Base-by-base conservation (phyloP, 2,888 invertebrate genomes). In the Oxytorus armatus region DNA sequence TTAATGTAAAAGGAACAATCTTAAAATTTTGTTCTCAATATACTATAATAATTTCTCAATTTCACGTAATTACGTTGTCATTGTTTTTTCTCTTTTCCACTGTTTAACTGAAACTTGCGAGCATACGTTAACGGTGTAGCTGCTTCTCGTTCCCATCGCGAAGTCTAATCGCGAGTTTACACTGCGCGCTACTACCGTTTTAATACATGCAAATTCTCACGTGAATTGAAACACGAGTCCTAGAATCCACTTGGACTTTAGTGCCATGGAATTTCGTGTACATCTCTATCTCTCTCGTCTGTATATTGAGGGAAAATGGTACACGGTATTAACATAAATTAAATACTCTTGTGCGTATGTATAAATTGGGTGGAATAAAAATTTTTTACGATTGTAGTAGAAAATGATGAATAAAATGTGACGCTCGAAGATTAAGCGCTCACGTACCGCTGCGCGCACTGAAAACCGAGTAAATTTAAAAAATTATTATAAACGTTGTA, bases 161-260 rank as follows among this genome's bases (percentile, higher is more conserved):
- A 23, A 63, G 47, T 70, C 55, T 72, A 66, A 72, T 77, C 49
- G 42, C 29, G 47, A 55, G 47, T 66, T 51, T 57, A 72, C 77
- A n/a, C n/a, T n/a, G n/a, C 39, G 44, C 29, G 29, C 29, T 16
- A 16, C 49, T 23, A 63, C 69, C 72, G 65, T 42, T 66, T 72
- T 77, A 72, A 66, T 77, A 36, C 4, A 72, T 72, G 65, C 77
- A 59, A 77, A 77, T 77, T 72, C 36, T 39, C 65, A 51, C 65
- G 66, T 16, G 66, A 72, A 77, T 72, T 77, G 61, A 72, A 66
- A 47, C 49, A 23, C 44, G 49, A 42, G 42, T 39, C 5, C 33
- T 44, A 63, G 42, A 16, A 49, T 16, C 55, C 44, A 55, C 53
- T 25, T 57, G 47, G 36, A 44, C 42, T 11, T 29, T 55, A 25